Evolutionary conservation across 64 coral and sea anemone species (phyloP).

Genomic region (Montipora sp.): DNA sequence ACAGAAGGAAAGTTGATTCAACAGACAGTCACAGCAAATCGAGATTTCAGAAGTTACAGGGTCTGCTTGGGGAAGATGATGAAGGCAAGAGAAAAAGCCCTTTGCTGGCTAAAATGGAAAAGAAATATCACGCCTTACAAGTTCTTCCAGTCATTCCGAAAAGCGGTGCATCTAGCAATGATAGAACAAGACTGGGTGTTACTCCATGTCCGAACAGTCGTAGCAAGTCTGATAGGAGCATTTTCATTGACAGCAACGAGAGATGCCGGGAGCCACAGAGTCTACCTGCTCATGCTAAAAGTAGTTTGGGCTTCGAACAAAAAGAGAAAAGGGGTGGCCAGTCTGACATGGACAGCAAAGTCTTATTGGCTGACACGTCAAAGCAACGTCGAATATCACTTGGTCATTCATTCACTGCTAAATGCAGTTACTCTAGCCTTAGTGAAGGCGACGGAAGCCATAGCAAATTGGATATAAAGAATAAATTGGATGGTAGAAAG

Average conservation of each 20-base stretch:
- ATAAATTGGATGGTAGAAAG: background rate
- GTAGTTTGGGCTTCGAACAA: background rate
- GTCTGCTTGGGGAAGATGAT: no score
- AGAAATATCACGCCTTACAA: background rate
- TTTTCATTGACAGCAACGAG: conserved; percentile 4
- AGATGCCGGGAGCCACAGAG: background rate
- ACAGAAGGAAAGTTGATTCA: no score
- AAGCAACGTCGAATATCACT: background rate
- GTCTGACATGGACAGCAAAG: background rate
- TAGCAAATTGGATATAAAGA: background rate
- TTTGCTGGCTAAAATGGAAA: background rate
- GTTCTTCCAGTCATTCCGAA: background rate
- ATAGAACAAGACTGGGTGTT: background rate
- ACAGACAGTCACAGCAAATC: no score
- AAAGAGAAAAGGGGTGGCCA: background rate
- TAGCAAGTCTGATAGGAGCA: background rate
- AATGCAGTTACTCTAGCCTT: background rate
- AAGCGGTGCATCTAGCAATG: background rate
- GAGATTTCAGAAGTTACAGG: no score
- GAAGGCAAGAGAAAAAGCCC: background rate
- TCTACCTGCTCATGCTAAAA: background rate
- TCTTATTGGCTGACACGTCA: background rate
- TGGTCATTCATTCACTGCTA: background rate
- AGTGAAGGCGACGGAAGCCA: background rate
- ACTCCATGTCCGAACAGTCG: background rate